Evolutionary conservation across 2,113 vertebrate genomes (phyloP).

Genomic region (Laterallus jamaicensis): DNA sequence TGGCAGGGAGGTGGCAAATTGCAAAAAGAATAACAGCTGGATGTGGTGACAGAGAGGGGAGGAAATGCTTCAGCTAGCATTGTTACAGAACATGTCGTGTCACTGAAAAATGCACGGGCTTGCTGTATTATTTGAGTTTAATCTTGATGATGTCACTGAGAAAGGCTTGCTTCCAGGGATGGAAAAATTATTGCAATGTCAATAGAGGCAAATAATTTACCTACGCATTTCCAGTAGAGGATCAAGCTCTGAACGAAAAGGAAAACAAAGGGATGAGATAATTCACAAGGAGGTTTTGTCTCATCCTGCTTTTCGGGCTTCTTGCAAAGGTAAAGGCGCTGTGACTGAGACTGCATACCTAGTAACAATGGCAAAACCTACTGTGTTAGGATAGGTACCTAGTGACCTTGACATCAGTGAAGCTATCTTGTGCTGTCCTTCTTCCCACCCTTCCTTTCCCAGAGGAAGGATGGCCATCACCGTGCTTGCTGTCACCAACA

Average conservation of each 20-base stretch:
- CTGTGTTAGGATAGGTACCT: neutral
- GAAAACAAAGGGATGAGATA: conserved; percentile 21
- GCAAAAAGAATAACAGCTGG: conserved; percentile 4
- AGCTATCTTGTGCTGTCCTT: neutral
- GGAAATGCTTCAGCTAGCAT: conserved; percentile 1
- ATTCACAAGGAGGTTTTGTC: neutral
- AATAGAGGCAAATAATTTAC: conserved; percentile 27
- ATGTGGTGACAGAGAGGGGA: neutral
- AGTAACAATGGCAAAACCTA: neutral
- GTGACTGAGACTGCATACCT: neutral
- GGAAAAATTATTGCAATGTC: conserved; percentile 12
- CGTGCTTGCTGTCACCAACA: neutral
- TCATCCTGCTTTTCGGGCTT: neutral
- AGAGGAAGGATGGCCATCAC: neutral
- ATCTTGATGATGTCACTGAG: neutral
- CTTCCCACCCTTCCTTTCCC: neutral
- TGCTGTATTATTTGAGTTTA: neutral
- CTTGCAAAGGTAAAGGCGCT: neutral
- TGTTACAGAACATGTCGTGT: neutral
- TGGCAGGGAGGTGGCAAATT: neutral
- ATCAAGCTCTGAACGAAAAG: conserved; percentile 7
- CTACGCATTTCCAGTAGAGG: neutral
- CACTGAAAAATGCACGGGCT: conserved; percentile 9
- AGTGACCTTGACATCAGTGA: neutral
- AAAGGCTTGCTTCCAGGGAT: conserved; percentile 32